These are phyloP conservation scores for Silurus asotus DNA, from an alignment of 2,113 vertebrate species.

Conservation along the genomic window DNA sequence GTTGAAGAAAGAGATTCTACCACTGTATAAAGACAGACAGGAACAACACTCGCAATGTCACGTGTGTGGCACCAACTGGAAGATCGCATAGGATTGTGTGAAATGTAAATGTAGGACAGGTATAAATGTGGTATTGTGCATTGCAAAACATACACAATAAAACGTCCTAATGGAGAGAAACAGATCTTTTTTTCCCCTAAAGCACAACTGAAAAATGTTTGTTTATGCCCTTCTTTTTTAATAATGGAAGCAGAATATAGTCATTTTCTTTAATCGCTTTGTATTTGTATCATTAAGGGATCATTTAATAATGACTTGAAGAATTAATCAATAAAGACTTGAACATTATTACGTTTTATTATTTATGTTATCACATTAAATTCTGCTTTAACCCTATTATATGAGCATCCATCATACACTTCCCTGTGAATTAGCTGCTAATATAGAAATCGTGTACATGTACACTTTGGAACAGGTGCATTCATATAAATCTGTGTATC, in stretches of 20 bases:
- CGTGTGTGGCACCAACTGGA: not conserved
- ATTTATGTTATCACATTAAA: not conserved
- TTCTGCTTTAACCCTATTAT: not conserved
- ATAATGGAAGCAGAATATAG: not conserved
- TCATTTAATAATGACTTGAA: not conserved
- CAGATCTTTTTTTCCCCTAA: not conserved
- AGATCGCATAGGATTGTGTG: not conserved
- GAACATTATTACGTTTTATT: too few relatives aligned
- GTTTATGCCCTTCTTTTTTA: not conserved
- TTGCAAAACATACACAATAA: not conserved
- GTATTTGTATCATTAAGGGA: not conserved
- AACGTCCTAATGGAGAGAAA: not conserved
- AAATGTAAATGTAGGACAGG: not conserved
- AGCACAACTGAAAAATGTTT: not conserved
- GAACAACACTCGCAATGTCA: not conserved
- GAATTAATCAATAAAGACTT: not conserved
- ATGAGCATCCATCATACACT: not conserved
- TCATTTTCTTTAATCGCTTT: slow-evolving; percentile 3
- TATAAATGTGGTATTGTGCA: not conserved
- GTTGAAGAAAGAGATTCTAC: not conserved
- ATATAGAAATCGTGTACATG: not conserved
- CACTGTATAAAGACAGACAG: not conserved
- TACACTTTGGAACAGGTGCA: not conserved
- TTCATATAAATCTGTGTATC: not conserved
- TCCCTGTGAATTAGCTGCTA: not conserved